Evolutionary conservation across 2,888 invertebrate species (phyloP).

Genomic region (Cheilosia vernalis): DNA sequence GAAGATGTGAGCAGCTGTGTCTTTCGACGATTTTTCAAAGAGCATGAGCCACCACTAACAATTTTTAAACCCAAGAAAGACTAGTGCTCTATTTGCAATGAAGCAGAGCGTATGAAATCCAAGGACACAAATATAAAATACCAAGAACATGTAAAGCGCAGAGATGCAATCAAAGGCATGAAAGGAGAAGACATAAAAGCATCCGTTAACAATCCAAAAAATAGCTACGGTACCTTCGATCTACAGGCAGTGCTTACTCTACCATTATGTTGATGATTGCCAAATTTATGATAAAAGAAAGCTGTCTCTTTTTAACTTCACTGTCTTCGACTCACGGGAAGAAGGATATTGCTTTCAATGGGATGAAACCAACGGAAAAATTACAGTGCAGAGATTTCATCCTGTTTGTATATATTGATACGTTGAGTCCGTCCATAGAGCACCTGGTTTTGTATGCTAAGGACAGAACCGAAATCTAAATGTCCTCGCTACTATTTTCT

Average conservation of each 20-base stretch:
- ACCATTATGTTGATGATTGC: neutral
- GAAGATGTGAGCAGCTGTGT: too few species aligned
- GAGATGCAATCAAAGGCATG: too few species aligned
- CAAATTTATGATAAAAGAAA: neutral
- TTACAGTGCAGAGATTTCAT: neutral
- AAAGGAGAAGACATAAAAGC: too few species aligned
- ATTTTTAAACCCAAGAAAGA: too few species aligned
- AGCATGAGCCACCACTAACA: too few species aligned
- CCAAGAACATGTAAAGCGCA: too few species aligned
- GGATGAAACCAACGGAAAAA: neutral
- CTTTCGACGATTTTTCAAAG: too few species aligned
- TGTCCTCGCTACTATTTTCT: neutral
- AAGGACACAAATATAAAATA: too few species aligned
- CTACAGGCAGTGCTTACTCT: too few species aligned
- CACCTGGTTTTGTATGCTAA: neutral
- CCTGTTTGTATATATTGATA: neutral
- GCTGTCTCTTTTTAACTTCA: conserved; percentile 5
- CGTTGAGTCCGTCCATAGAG: neutral
- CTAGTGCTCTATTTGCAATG: too few species aligned
- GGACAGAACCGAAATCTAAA: neutral
- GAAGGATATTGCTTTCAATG: neutral
- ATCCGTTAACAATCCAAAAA: neutral
- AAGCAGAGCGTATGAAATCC: too few species aligned
- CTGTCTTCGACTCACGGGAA: neutral
- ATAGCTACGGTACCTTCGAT: neutral